Conservation (phyloP, 2,888 invertebrate species). For the Drosophila conformis region DNA sequence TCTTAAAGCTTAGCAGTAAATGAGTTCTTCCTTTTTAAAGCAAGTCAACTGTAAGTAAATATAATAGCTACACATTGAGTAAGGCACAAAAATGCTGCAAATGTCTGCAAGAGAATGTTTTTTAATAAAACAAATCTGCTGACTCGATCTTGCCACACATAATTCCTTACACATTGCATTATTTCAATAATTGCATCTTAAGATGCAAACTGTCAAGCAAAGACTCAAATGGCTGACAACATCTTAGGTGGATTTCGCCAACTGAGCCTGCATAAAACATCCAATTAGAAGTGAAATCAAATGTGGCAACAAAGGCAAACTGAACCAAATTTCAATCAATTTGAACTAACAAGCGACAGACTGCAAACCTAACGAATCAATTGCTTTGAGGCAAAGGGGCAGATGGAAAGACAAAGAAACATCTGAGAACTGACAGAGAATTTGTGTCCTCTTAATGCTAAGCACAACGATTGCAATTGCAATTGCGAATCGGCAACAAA, state of each 20-base stretch:
- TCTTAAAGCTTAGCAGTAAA: neutral
- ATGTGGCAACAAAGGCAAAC: constrained; percentile 51
- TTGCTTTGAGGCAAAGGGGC: constrained; percentile 38
- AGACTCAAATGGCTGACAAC: neutral
- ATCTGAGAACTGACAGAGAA: constrained; percentile 14
- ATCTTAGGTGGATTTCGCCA: neutral
- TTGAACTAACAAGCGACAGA: constrained; percentile 73
- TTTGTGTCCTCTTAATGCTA: constrained; percentile 28
- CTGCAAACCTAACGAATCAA: constrained; percentile 71
- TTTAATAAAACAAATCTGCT: neutral
- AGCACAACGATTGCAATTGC: constrained; percentile 31
- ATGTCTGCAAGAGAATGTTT: neutral
- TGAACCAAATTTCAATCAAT: constrained; percentile 75
- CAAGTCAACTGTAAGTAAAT: neutral
- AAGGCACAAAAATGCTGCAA: neutral
- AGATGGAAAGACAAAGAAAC: constrained; percentile 24
- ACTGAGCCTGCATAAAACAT: constrained; percentile 55
- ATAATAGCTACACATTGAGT: neutral
- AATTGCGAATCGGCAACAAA: constrained; percentile 39
- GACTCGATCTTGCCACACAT: neutral
- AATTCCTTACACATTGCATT: neutral
- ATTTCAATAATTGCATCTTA: neutral
- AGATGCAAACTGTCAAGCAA: neutral
- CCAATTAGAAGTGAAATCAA: constrained; percentile 48
- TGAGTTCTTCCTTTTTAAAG: neutral